Evolutionary conservation across 2,888 invertebrate genomes (phyloP), one percentile per base, ranked within the genome.

Genomic region (Sylvicola cinctus): DNA sequence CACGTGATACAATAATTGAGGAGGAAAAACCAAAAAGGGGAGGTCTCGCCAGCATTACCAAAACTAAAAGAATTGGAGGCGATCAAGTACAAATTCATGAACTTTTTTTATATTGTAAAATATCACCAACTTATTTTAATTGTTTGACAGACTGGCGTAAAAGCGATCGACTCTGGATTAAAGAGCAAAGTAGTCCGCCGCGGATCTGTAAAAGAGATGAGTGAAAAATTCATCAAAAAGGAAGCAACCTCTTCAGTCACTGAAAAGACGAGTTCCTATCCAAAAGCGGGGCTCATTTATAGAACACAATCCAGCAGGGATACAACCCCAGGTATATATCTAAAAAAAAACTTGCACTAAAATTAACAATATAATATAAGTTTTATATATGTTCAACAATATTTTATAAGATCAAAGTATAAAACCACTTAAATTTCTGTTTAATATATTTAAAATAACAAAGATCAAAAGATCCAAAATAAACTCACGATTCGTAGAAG

Each of bases 201-300:
- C 44, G 75, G 71, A 42, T 79, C 79, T 0, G 75, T 79, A 11
- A 76, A 76, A 49, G 77, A 75, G 36, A 64, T 79, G 41, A 75
- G 76, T n/a, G 75, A 79, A 49, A 79, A 77, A 52, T 79, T 74
- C 49, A 74, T 75, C 45, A 74, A 77, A 48, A 76, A 70, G 33
- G 55, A 56, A 34, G 51, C 57, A 3, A 43, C 49, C 2, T 48
- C 53, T 4, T 49, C 49, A 3, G 41, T 45, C 5, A 47, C 50
- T 10, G 49, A 50, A 39, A 50, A 49, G 35, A 31, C 25, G 12
- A 44, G 41, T 29, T 43, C 42, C 16, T 76, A 75, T 55, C 76
- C 76, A n/a, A 75, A 73, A 56, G 76, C 76, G 34, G 76, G 76
- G 8, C 62, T 76, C 47, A 76, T 76, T 54, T 65, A 75, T 49